Evolutionary conservation across 2,888 invertebrate species (phyloP), one percentile per base, ranked within the genome.

Genomic region (Phasia obesa): DNA sequence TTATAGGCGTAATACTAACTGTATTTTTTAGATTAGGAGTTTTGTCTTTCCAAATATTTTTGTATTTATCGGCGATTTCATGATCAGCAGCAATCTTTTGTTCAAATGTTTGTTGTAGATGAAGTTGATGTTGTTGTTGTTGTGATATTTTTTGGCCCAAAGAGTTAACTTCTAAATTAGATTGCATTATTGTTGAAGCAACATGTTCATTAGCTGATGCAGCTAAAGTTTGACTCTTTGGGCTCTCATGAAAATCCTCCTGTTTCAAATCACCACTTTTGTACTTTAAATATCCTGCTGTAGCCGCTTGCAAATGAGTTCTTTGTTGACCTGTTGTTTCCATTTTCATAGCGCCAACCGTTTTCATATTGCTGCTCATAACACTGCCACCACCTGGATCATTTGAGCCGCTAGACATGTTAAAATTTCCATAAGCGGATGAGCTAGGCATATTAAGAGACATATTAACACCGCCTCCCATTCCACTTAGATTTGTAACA

Each of bases 331-430:
- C 25, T 6, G 67, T 11, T 6, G 76, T 76, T 19, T 88, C 90
- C 77, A 89, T 87, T 86, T 88, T 90, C 2, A 87, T 82, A 15
- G 79, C 77, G 15, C 85, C 84, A 11, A 75, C 83, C 64, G 70
- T 81, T 64, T 71, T 78, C 23, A 84, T 83, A 25, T 82, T 77
- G n/a, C 84, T 64, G 42, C 71, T 84, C 51, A 85, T 76, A 11
- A 93, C 94, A 88, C 94, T 94, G 84, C 94, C 94, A 88, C 94
- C 94, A 88, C 94, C 94, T 75, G 94, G 94, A 90, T 95, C 94
- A 88, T 93, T 93, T 87, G 94, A 93, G n/a, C 86, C 87, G 27
- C 86, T 85, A 5, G 76, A 47, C 55, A 87, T 65, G 59, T 84
- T 87, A 85, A 87, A 87, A 86, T 86, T 87, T 89, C 94, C 95